Evolutionary conservation across 92 coral and sea anemone species (phyloP), one percentile per base, ranked within the genome.

Genomic region (Zoanthus sociatus): DNA sequence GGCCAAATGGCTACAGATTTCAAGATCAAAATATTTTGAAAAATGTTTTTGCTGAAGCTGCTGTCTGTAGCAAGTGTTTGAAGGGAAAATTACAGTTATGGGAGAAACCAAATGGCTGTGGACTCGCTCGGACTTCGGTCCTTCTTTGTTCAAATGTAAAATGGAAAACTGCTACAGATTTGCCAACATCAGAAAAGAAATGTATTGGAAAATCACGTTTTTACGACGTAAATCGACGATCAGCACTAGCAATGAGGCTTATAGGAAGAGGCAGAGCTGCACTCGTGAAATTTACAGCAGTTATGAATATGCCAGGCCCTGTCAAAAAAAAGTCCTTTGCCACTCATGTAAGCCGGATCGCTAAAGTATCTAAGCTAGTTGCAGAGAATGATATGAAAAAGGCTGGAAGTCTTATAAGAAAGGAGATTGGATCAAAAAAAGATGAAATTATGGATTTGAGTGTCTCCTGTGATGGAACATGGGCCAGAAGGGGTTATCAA

Each of bases 401-500:
- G 66, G 87, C 87, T 10, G 90, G 68, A 20, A 54, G 17, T 54
- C 11, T 6, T 20, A 48, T 77, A n/a, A 53, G 82, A 54, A 90
- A 90, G 53, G 87, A 90, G 20, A 78, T 86, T 50, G 18, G 84
- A 30, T 86, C 20, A 55, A 78, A 81, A 44, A 70, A 78, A 14
- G 87, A 76, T 9, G 64, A 66, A 60, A 70, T 67, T 20, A 82
- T 58, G 12, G 87, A 85, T 42, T 42, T 86, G 48, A 31, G 71
- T 10, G 79, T 86, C 47, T 90, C 92, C 32, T 86, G 89, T 54
- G 90, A 90, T 90, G 90, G 87, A 2, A 90, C 87, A 18, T 90
- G 90, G 84, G 90, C 89, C 70, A 90, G 83, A 77, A 79, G 92
- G 61, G 87, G 92, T 8, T 90, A 77, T 42, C 92, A 86, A 82